A percentile compares a stretch with the other conserved stretches of the same genome.
Evolutionary conservation across 30 jellyfish, hydroid and myxozoan genomes (phyloP).

Genomic region (Aurelia sp.): DNA sequence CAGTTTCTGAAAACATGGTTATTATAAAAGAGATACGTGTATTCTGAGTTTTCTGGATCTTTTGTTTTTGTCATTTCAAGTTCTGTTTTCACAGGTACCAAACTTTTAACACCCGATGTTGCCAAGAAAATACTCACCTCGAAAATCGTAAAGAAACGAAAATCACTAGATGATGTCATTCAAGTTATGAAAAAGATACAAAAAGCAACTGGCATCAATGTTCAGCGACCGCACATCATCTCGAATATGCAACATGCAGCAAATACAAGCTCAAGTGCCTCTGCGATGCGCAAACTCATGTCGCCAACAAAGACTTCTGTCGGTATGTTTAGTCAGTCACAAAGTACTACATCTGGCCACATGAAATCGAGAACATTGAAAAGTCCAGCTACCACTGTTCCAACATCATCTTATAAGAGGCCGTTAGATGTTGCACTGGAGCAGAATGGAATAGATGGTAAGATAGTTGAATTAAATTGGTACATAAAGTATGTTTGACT

Average conservation of each 20-base stretch:
- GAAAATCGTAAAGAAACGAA: constrained; percentile 31
- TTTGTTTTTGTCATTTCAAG: not conserved
- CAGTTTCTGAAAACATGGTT: too few relatives aligned
- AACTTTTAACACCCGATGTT: constrained; percentile 66
- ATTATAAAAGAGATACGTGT: not conserved
- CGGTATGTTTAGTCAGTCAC: constrained; percentile 73
- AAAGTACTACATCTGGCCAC: constrained; percentile 78
- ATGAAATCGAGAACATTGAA: constrained; percentile 80
- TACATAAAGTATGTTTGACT: too few relatives aligned
- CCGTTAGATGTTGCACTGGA: constrained; percentile 82
- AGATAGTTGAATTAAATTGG: not conserved
- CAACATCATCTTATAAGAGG: constrained; percentile 72
- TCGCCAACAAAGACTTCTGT: constrained; percentile 78
- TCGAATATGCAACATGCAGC: constrained; percentile 43
- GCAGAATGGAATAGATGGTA: constrained; percentile 81
- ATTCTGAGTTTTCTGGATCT: not conserved
- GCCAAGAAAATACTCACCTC: constrained; percentile 77
- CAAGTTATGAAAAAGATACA: constrained; percentile 80
- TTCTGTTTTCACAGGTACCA: constrained; percentile 47
- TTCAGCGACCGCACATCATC: constrained; percentile 75
- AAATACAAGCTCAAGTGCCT: constrained; percentile 6
- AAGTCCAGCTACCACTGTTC: constrained; percentile 68
- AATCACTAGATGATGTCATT: constrained; percentile 90
- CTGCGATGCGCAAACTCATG: constrained; percentile 64
- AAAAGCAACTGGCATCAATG: constrained; percentile 69